phyloP scores from a whole-genome alignment of 2,888 invertebrate genomes.

The Elgonia sp. region DNA sequence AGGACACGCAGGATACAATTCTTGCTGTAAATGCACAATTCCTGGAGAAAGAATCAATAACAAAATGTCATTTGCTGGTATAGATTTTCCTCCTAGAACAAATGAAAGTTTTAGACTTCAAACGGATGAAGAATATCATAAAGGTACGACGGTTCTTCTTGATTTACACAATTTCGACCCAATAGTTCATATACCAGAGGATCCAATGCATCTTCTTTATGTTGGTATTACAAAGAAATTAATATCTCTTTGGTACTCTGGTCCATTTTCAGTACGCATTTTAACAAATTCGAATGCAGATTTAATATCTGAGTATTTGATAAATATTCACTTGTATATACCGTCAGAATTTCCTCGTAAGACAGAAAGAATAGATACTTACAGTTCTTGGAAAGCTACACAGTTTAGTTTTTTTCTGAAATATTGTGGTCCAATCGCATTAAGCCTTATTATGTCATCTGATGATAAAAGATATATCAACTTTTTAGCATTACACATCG shows the following conservation, averaged over 20 bases:
- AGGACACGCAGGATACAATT: slow-evolving; percentile 35
- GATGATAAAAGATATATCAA: slow-evolving; percentile 34
- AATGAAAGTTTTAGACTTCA: background rate
- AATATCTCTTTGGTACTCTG: background rate
- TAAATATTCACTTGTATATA: background rate
- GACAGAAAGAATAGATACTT: background rate
- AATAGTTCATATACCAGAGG: slow-evolving; percentile 14
- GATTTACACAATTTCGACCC: slow-evolving; percentile 22
- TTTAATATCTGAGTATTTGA: slow-evolving; percentile 22
- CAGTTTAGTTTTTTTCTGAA: slow-evolving; percentile 47
- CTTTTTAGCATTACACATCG: slow-evolving; percentile 20
- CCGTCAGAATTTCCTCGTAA: slow-evolving; percentile 51
- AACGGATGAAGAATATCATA: background rate
- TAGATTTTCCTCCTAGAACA: slow-evolving; percentile 9
- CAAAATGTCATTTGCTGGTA: slow-evolving; percentile 20
- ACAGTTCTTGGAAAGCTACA: slow-evolving; percentile 52
- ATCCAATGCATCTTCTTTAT: slow-evolving; percentile 28
- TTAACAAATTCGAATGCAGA: slow-evolving; percentile 1
- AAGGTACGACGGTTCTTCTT: background rate
- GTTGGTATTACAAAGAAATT: slow-evolving; percentile 20
- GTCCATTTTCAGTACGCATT: background rate
- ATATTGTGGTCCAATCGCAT: slow-evolving; percentile 37
- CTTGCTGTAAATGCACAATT: slow-evolving; percentile 40
- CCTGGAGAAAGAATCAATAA: background rate
- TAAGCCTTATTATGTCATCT: background rate